Base-by-base conservation (phyloP, 2,797 vertebrate genomes). In the Falco naumanni region DNA sequence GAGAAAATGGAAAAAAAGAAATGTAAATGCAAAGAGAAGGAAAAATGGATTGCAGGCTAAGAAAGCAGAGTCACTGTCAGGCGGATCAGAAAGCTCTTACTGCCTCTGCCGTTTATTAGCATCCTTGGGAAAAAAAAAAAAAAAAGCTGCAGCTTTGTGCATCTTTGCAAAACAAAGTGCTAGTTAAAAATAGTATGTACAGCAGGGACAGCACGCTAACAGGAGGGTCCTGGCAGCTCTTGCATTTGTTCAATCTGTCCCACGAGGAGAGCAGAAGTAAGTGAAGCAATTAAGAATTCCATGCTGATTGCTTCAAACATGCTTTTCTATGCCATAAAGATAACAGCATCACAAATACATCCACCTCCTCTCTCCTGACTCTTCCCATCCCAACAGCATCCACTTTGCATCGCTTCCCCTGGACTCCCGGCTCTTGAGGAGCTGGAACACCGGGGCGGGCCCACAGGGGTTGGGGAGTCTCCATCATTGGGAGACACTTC, bases 201-300 rank as follows among this genome's bases (percentile, higher is more conserved):
- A 87, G 97, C 74, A 87, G 84, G 96, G 97, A 96, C 92, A 70
- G 97, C 21, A 90, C 24, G 94, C 97, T 57, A 96, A 97, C 82
- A 77, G 9, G 90, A 96, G 96, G 97, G 98, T 98, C 98, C 98
- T 98, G 97, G 98, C 96, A 98, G 98, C 98, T 96, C 98, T 75
- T 82, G 93, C 95, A 21, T 94, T 97, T 68, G 89, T 93, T 97
- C 98, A 96, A 97, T 98, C 98, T 94, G 98, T 99, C 99, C 99
- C 98, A 98, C 31, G 98, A 98, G 99, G 97, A 96, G 98, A 96
- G 97, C 97, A 98, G 97, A 98, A 98, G 99, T 98, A 98, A 99
- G 98, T 94, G 98, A 98, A 98, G 99, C 99, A 99, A 99, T 99
- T 99, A 99, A 98, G 98, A 98, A 99, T 98, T 99, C 98, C 99